Conservation (phyloP, 2,888 invertebrate species). For the Drosophila putrida region DNA sequence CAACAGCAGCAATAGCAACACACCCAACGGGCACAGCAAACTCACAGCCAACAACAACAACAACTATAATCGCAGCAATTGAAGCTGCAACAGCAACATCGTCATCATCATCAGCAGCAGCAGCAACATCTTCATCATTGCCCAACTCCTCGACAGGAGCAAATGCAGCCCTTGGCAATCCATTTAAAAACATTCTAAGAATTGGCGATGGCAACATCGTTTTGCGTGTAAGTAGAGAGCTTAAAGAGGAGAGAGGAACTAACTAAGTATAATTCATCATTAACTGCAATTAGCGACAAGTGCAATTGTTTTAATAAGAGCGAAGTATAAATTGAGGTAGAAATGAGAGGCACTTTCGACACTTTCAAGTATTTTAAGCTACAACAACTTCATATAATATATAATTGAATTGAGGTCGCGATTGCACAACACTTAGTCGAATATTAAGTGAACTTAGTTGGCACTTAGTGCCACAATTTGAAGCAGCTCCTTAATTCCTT, state of each 20-base stretch:
- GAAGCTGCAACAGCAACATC: constrained; percentile 27
- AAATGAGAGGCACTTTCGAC: constrained; percentile 7
- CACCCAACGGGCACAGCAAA: constrained; percentile 37
- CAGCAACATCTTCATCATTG: constrained; percentile 33
- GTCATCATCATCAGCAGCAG: constrained; percentile 27
- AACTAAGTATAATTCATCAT: constrained; percentile 53
- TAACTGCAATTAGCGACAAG: constrained; percentile 65
- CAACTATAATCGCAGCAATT: constrained; percentile 38
- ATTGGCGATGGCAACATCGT: constrained; percentile 84
- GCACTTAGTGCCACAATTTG: constrained; percentile 18
- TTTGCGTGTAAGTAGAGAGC: constrained; percentile 75
- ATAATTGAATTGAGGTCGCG: constrained; percentile 28
- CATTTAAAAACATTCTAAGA: constrained; percentile 79
- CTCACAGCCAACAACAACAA: constrained; percentile 25
- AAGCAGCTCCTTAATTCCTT: constrained; percentile 25
- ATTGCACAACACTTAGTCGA: constrained; percentile 27
- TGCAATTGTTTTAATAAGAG: constrained; percentile 58
- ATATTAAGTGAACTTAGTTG: constrained; percentile 37
- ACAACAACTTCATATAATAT: background rate
- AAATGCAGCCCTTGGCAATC: constrained; percentile 50
- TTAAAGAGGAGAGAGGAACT: background rate
- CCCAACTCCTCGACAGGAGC: constrained; percentile 39
- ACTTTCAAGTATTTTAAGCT: background rate
- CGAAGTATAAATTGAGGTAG: background rate
- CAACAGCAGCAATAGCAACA: constrained; percentile 50